Percentiles rank a stretch among this genome's conserved stretches.
phyloP scores from a whole-genome alignment of 2,888 invertebrate genomes.

The Hermodice carunculata region DNA sequence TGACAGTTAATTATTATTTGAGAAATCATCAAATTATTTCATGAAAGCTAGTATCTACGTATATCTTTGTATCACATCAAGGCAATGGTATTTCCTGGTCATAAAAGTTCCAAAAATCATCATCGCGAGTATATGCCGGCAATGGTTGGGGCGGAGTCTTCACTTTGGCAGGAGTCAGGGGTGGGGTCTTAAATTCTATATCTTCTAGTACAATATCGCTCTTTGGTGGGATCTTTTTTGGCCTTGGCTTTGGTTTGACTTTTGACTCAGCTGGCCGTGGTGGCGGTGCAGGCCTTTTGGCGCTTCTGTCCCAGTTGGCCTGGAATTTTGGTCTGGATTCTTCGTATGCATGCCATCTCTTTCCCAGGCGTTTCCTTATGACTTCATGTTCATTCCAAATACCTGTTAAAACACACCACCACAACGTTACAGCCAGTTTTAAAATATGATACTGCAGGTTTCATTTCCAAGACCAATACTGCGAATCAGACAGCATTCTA shows the following conservation, averaged over 20 bases:
- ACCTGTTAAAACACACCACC: constrained; percentile 15
- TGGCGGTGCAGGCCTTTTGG: constrained; percentile 16
- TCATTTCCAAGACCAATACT: too few species aligned
- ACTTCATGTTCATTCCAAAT: constrained; percentile 15
- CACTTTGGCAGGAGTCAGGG: not conserved
- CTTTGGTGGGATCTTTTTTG: not conserved
- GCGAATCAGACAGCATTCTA: too few species aligned
- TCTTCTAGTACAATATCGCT: constrained; percentile 19
- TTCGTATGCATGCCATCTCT: constrained; percentile 17
- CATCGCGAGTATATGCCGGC: not conserved
- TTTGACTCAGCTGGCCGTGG: not conserved
- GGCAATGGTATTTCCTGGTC: constrained; percentile 17
- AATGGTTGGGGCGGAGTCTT: constrained; percentile 2
- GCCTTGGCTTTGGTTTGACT: constrained; percentile 3
- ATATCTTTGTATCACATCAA: too few species aligned
- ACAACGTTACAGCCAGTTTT: too few species aligned
- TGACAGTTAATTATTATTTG: too few species aligned
- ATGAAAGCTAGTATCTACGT: too few species aligned
- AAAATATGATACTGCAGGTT: too few species aligned
- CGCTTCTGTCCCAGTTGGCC: constrained; percentile 21
- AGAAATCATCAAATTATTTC: too few species aligned
- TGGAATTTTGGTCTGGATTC: not conserved
- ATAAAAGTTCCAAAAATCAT: constrained; percentile 26
- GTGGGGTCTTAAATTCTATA: constrained; percentile 21
- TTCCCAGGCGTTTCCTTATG: not conserved